These are phyloP conservation scores for Palloptera scutellata DNA, from an alignment of 2,888 invertebrate species.

Conservation along the genomic window DNA sequence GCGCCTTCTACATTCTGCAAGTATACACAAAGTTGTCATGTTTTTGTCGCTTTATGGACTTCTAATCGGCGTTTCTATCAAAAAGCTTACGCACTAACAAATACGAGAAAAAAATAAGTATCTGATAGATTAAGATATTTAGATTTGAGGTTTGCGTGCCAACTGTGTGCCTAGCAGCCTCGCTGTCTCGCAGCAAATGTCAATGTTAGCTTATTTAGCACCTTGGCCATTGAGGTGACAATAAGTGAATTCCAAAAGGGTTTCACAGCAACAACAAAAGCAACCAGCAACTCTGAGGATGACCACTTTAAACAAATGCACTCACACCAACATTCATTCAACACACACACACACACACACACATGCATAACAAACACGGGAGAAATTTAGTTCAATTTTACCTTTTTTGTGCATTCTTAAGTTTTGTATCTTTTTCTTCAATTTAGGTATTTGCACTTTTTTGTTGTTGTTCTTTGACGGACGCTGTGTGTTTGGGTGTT, in stretches of 20 bases:
- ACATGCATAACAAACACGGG: conserved; percentile 38
- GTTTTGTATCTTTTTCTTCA: conserved; percentile 32
- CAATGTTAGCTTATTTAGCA: conserved; percentile 52
- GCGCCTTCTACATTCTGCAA: conserved; percentile 16
- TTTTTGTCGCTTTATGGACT: conserved; percentile 66
- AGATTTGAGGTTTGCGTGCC: conserved; percentile 51
- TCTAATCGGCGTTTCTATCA: conserved; percentile 66
- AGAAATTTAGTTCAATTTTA: conserved; percentile 56
- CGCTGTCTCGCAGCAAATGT: conserved; percentile 8
- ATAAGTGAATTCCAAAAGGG: conserved; percentile 52
- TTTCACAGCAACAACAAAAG: conserved; percentile 30
- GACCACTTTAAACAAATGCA: neutral
- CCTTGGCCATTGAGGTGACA: conserved; percentile 55
- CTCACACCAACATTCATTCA: neutral
- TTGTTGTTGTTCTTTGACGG: conserved; percentile 27
- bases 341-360: neutral
- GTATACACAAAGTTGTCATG: conserved; percentile 59
- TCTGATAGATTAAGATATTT: conserved; percentile 63
- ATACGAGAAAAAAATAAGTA: conserved; percentile 41
- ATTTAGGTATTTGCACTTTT: conserved; percentile 30
- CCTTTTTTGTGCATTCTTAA: conserved; percentile 50
- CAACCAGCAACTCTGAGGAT: conserved; percentile 27
- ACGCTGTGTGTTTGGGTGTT: conserved; percentile 22
- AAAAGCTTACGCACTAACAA: conserved; percentile 64
- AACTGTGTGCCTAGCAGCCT: neutral